Evolutionary conservation across 1,140 invertebrate species (phyloP).

Genomic region (Hermetia illucens): DNA sequence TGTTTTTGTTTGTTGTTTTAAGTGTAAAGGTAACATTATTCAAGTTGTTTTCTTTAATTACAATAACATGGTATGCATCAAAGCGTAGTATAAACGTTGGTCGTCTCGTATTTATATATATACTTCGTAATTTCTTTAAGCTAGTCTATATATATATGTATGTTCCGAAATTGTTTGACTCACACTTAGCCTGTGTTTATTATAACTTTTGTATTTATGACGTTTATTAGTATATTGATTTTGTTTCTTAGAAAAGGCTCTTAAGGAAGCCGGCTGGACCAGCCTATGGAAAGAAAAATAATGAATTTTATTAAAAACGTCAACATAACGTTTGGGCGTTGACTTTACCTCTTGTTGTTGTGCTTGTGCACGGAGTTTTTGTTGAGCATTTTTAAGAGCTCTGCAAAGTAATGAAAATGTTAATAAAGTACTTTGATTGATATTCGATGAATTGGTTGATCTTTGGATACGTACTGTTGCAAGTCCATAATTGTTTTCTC

Average conservation of each 20-base stretch:
- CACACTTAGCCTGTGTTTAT: no score
- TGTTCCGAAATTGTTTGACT: no score
- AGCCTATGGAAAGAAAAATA: constrained; percentile 38
- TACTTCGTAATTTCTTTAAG: no score
- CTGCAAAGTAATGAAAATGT: constrained; percentile 35
- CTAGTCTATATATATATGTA: no score
- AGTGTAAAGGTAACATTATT: no score
- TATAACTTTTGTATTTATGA: no score
- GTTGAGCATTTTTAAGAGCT: constrained; percentile 75
- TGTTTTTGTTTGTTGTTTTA: no score
- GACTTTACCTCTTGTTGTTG: constrained; percentile 50
- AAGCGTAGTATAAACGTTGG: no score
- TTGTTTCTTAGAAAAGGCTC: constrained; percentile 86
- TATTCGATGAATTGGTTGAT: constrained; percentile 2
- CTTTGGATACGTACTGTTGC: constrained; percentile 67
- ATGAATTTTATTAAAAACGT: constrained; percentile 2
- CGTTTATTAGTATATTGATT: no score
- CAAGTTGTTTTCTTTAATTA: no score
- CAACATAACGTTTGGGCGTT: neutral
- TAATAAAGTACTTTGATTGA: constrained; percentile 2
- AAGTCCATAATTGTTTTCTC: constrained; percentile 90
- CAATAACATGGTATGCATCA: no score
- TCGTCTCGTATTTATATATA: no score
- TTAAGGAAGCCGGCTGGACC: constrained; percentile 76
- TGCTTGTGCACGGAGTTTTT: constrained; percentile 65